phyloP scores from a whole-genome alignment of 2,797 vertebrate genomes.

The Octomys mimax region DNA sequence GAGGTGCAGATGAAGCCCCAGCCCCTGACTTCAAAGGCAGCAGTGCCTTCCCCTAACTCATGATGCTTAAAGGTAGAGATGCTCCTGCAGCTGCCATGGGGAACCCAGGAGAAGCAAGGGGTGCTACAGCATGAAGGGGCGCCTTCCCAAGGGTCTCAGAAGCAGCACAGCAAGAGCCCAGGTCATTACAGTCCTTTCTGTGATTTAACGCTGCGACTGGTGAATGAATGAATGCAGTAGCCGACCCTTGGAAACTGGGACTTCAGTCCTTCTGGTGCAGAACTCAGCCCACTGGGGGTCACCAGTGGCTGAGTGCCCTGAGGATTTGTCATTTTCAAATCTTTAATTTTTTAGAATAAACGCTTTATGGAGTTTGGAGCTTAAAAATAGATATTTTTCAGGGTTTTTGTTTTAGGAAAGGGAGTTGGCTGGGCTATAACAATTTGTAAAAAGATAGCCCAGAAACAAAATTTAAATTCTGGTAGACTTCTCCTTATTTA shows the following conservation, averaged over 20 bases:
- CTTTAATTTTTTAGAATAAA: neutral
- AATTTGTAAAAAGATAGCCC: conserved; percentile 11
- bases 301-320: neutral
- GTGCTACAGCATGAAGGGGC: neutral
- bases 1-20: neutral
- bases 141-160: neutral
- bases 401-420: neutral
- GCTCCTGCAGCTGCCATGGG: neutral
- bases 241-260: neutral
- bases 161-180: neutral
- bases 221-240: neutral
- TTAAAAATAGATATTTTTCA: conserved; percentile 15
- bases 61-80: neutral
- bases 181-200: neutral
- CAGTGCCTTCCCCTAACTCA: neutral
- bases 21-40: neutral
- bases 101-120: neutral
- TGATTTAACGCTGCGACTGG: neutral
- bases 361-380: neutral
- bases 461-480: neutral
- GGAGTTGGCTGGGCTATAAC: neutral
- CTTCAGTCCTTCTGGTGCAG: neutral
- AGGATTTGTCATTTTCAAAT: neutral
- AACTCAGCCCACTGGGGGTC: neutral
- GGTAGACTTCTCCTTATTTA: neutral